Percentiles rank a stretch among this genome's conserved stretches.
phyloP scores from a whole-genome alignment of 2,888 invertebrate genomes.

The Drosophila falleni region DNA sequence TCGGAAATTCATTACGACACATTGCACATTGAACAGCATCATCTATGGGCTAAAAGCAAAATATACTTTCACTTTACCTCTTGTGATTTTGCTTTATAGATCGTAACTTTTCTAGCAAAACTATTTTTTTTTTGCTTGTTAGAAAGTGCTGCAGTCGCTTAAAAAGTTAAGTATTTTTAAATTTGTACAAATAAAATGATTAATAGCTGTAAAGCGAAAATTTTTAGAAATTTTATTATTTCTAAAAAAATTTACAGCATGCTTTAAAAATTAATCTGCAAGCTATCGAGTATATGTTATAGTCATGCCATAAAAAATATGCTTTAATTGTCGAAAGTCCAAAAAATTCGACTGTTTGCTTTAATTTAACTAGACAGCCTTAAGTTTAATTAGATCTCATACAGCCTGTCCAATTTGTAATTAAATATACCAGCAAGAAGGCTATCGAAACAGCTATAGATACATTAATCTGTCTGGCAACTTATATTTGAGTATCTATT shows the following conservation, averaged over 20 bases:
- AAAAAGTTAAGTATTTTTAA: too few relatives aligned
- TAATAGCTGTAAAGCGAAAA: not conserved
- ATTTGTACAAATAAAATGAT: too few relatives aligned
- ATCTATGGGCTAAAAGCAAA: conserved; percentile 10
- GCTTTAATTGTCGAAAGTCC: not conserved
- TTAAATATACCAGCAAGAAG: conserved; percentile 14
- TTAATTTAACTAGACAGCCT: not conserved
- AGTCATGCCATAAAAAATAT: not conserved
- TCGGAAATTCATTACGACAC: conserved; percentile 25
- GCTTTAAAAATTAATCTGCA: too few relatives aligned
- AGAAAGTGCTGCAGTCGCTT: not conserved
- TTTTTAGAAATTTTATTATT: too few relatives aligned
- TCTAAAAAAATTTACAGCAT: too few relatives aligned
- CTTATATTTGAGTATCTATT: conserved; percentile 38
- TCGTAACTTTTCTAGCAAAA: not conserved
- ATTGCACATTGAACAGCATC: conserved; percentile 17
- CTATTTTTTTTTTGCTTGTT: not conserved
- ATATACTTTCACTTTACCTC: conserved; percentile 24
- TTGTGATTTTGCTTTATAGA: conserved; percentile 1
- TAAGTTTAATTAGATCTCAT: not conserved
- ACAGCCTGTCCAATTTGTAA: conserved; percentile 47
- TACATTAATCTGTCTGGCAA: conserved; percentile 28
- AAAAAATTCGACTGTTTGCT: not conserved
- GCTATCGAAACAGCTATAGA: not conserved
- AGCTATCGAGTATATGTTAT: too few relatives aligned